phyloP scores from a whole-genome alignment of 2,888 invertebrate genomes.

The Drosophila longiperda region DNA sequence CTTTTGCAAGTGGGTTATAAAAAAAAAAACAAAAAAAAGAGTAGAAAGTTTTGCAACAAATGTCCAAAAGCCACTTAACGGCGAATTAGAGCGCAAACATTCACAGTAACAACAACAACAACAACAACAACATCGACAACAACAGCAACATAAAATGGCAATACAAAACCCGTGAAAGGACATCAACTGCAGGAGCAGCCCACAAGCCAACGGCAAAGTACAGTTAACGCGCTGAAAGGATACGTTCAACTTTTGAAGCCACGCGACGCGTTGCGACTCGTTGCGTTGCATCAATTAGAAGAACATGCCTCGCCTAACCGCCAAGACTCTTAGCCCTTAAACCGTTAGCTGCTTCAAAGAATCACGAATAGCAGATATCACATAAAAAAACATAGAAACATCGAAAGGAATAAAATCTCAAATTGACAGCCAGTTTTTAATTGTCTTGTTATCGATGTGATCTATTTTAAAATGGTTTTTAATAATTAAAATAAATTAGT shows the following conservation, averaged over 20 bases:
- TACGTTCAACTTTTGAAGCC: conserved; percentile 65
- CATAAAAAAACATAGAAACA: too few species aligned
- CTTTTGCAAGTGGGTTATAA: conserved; percentile 21
- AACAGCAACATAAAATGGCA: conserved; percentile 35
- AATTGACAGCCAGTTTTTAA: neutral
- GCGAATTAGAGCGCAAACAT: conserved; percentile 74
- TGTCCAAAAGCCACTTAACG: conserved; percentile 78
- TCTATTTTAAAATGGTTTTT: neutral
- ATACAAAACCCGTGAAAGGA: conserved; percentile 14
- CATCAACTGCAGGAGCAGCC: conserved; percentile 30
- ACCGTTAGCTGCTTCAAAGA: conserved; percentile 6
- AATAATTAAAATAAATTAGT: neutral
- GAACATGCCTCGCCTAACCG: neutral
- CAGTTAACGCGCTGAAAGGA: conserved; percentile 72
- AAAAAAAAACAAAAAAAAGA: conserved; percentile 9
- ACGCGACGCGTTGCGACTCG: conserved; percentile 17
- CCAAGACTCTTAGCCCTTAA: neutral
- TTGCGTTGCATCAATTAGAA: conserved; percentile 46
- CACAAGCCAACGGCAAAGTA: conserved; percentile 45
- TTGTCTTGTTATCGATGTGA: neutral
- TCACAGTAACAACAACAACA: conserved; percentile 25
- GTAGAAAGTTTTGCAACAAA: conserved; percentile 68
- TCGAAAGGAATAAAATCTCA: neutral
- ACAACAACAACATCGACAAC: conserved; percentile 35
- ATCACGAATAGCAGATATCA: conserved; percentile 18